These are phyloP conservation scores for Cotesia congregata DNA, from an alignment of 2,888 invertebrate species.

Conservation along the genomic window DNA sequence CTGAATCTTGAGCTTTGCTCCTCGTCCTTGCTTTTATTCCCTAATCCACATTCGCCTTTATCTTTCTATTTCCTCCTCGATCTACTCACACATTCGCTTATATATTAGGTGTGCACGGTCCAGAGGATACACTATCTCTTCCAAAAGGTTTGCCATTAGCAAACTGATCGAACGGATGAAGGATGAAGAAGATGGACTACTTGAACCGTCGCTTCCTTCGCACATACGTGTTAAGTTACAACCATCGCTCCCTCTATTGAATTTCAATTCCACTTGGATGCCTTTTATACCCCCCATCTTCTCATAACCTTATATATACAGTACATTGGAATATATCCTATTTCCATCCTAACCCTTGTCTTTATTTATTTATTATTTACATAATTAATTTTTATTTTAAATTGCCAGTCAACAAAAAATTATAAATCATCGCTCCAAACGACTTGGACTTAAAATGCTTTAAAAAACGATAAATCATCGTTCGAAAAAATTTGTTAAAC, in stretches of 20 bases:
- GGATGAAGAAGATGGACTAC: constrained; percentile 8
- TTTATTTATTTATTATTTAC: not conserved
- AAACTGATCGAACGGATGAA: constrained; percentile 12
- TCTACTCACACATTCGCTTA: constrained; percentile 12
- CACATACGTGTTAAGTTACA: constrained; percentile 32
- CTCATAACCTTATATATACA: not conserved
- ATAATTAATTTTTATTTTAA: not conserved
- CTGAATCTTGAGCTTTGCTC: not conserved
- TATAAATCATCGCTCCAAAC: not conserved
- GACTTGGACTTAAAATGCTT: not conserved
- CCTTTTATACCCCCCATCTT: constrained; percentile 17
- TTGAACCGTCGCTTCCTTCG: constrained; percentile 16
- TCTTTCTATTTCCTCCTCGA: constrained; percentile 19
- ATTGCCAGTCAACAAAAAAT: not conserved
- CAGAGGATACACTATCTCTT: constrained; percentile 7
- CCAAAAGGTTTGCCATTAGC: constrained; percentile 21
- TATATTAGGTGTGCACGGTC: not conserved
- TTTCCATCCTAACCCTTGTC: not conserved
- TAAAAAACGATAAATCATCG: not conserved
- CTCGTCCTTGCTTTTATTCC: constrained; percentile 27
- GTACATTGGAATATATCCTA: not conserved
- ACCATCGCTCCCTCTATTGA: constrained; percentile 51
- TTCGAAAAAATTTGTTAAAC: not conserved
- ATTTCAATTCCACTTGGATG: constrained; percentile 58
- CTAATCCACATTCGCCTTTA: constrained; percentile 31